phyloP scores from a whole-genome alignment of 2,113 vertebrate species.

The Oplegnathus fasciatus region DNA sequence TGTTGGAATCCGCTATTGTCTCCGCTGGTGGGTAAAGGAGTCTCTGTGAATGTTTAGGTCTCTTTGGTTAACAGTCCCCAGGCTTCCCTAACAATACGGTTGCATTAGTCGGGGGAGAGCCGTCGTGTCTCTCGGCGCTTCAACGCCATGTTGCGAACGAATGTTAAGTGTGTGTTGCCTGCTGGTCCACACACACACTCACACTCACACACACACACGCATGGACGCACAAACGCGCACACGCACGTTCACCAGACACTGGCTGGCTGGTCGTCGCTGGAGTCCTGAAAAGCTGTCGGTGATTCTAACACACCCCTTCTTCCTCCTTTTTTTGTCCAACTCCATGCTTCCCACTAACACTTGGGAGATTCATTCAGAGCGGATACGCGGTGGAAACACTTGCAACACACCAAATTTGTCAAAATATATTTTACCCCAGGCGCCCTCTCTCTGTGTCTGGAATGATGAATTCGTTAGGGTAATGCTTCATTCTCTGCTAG shows the following conservation, averaged over 20 bases:
- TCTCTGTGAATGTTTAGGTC: conserved; percentile 41
- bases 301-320: conserved; percentile 72
- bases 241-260: conserved; percentile 74
- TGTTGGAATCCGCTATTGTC: conserved; percentile 75
- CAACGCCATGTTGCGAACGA: conserved; percentile 88
- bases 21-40: conserved; percentile 65
- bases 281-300: conserved; percentile 77
- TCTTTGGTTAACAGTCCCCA: conserved; percentile 55
- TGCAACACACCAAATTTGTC: conserved; percentile 28
- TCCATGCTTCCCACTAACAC: conserved; percentile 44
- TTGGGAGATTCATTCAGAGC: conserved; percentile 10
- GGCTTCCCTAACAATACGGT: conserved; percentile 52
- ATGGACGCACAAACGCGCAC: conserved; percentile 25
- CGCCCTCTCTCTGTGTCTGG: conserved; percentile 35
- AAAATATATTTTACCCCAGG: conserved; percentile 40
- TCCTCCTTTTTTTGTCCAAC: conserved; percentile 30
- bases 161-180: conserved; percentile 80
- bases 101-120: conserved; percentile 78
- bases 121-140: conserved; percentile 85
- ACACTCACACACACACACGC: conserved; percentile 20
- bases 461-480: conserved; percentile 45
- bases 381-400: conserved; percentile 6
- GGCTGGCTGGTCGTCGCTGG: conserved; percentile 73
- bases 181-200: conserved; percentile 60
- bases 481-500: conserved; percentile 32